Evolutionary conservation across 2,113 vertebrate genomes (phyloP).

Genomic region (Dipodomys ordii): DNA sequence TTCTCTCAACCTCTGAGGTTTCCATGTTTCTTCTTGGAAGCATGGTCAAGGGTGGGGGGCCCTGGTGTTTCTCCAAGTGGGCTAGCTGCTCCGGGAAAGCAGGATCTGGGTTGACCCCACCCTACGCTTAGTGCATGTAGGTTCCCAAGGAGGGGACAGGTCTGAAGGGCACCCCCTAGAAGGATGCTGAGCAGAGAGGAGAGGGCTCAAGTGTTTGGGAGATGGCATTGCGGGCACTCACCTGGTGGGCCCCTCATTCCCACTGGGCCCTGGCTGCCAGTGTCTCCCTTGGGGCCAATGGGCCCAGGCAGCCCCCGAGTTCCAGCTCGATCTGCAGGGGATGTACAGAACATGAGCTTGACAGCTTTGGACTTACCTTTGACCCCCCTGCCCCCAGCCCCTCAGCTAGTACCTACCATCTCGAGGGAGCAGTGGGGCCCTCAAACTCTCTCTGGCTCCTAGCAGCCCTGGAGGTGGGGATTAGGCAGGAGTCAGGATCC

Average conservation of each 20-base stretch:
- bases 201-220: neutral
- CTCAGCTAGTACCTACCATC: conserved; percentile 60
- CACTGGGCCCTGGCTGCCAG: conserved; percentile 87
- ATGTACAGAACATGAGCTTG: neutral
- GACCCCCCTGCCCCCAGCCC: neutral
- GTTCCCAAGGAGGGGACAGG: neutral
- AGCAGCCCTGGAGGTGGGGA: conserved; percentile 42
- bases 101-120: neutral
- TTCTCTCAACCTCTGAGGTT: neutral
- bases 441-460: conserved; percentile 46
- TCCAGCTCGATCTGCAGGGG: conserved; percentile 46
- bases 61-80: neutral
- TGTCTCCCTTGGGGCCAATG: conserved; percentile 89
- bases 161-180: rapidly evolving
- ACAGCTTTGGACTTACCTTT: neutral
- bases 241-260: conserved; percentile 93
- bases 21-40: neutral
- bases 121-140: neutral
- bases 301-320: conserved; percentile 81
- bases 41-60: neutral
- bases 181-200: neutral
- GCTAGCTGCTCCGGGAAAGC: neutral
- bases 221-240: conserved; percentile 72
- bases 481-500: neutral
- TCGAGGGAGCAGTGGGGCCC: conserved; percentile 26